A percentile compares a stretch with the other conserved stretches of the same genome.
Conservation (phyloP, 1,140 invertebrate genomes). For the Mylabris phalerata region DNA sequence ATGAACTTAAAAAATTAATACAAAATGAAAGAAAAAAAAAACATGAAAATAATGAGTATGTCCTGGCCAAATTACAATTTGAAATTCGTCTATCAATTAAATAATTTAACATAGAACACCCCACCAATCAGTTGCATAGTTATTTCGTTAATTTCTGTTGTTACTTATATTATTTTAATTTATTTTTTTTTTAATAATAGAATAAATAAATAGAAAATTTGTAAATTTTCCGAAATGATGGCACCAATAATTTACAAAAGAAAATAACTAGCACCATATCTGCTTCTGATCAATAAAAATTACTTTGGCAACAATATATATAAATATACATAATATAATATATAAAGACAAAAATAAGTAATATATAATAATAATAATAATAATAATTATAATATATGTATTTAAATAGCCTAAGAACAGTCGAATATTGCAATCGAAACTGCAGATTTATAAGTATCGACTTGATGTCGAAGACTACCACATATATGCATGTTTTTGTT, state of each 20-base stretch:
- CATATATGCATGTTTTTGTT: too few species aligned
- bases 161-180: too few species aligned
- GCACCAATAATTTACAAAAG: not conserved
- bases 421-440: slow-evolving; percentile 9
- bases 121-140: too few species aligned
- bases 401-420: slow-evolving; percentile 11
- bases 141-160: too few species aligned
- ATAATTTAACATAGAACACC: too few species aligned
- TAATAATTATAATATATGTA: too few species aligned
- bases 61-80: slow-evolving; percentile 7
- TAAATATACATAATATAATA: slow-evolving; percentile 1
- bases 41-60: slow-evolving; percentile 9
- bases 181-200: too few species aligned
- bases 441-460: slow-evolving; percentile 15
- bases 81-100: too few species aligned
- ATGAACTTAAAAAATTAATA: slow-evolving; percentile 11
- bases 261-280: too few species aligned
- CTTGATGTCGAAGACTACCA: slow-evolving; percentile 13
- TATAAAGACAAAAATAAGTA: too few species aligned
- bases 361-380: too few species aligned
- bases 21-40: slow-evolving; percentile 1
- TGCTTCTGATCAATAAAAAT: slow-evolving; percentile 6
- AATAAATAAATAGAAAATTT: slow-evolving; percentile 12
- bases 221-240: slow-evolving; percentile 10
- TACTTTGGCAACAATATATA: slow-evolving; percentile 25